Evolutionary conservation across 1,140 invertebrate species (phyloP), one percentile per base, ranked within the genome.

Genomic region (Ectropis grisescens): DNA sequence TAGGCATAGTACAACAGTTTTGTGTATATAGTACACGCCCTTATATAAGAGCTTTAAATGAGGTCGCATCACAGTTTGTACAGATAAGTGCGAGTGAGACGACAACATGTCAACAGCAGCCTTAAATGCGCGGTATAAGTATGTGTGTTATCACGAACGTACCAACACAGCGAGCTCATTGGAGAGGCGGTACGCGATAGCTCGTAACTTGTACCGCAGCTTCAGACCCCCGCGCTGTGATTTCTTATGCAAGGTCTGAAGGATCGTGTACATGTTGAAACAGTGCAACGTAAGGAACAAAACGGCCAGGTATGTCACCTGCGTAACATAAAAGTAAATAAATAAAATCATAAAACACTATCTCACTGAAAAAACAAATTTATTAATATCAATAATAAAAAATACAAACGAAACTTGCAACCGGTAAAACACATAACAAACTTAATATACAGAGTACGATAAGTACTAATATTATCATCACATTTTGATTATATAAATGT

Each of bases 161-260:
- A 79, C 74, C 76, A 81, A 65, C 28, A 69, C 47, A 24, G 68
- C 58, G 42, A 80, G 41, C 41, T 80, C 75, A 49, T 75, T 76
- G 36, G 75, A 80, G 42, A 83, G 70, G 24, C 74, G 61, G 37
- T 78, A 75, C 28, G 76, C 80, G 30, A 82, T 78, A 10, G 82
- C 82, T 25, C 66, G 67, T 39, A 83, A 71, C 53, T 69, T 70
- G 65, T 83, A 83, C 22, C 72, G 61, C 15, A 82, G 58, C 48
- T 80, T 80, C 52, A 90, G 79, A 19, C 85, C 83, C 39, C 92
- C 89, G 33, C 87, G 4, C 16, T 19, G 87, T 25, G 94, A 84
- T 85, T 98, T 98, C 72, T 95, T 91, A 33, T 91, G 90, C 55
- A 97, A 90, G 3, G 96, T 93, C 82, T 90, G 85, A 19, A 89